Conservation (phyloP, 1,140 invertebrate genomes). For the Trachymyrmex cornetzi region DNA sequence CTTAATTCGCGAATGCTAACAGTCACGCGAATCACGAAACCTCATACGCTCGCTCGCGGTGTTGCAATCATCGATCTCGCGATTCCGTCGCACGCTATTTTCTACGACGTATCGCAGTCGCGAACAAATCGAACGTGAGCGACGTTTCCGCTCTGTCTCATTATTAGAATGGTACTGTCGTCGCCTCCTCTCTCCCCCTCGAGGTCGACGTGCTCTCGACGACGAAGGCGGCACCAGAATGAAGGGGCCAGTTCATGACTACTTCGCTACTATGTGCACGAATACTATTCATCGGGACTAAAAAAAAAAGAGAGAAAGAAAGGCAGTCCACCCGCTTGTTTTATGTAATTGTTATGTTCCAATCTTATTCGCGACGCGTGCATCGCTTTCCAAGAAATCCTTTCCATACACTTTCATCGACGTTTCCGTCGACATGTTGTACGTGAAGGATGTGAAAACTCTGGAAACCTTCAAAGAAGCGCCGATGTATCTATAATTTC, state of each 20-base stretch:
- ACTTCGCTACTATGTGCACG: constrained; percentile 1
- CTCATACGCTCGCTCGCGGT: neutral
- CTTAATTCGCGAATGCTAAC: constrained; percentile 24
- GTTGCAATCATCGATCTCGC: constrained; percentile 31
- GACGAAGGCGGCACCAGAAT: neutral
- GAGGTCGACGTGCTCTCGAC: constrained; percentile 63
- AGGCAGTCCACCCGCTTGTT: constrained; percentile 49
- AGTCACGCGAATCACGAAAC: constrained; percentile 31
- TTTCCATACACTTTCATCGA: constrained; percentile 22
- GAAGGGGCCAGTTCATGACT: neutral
- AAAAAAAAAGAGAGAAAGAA: neutral
- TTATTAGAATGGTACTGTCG: constrained; percentile 56
- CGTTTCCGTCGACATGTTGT: constrained; percentile 7
- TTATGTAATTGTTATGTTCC: constrained; percentile 62
- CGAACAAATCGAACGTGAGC: constrained; percentile 55
- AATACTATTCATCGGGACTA: constrained; percentile 25
- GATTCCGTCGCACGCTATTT: constrained; percentile 35
- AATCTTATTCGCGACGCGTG: constrained; percentile 62
- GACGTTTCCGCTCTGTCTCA: constrained; percentile 53
- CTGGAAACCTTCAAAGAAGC: neutral
- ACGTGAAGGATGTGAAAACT: neutral
- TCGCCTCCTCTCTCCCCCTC: neutral
- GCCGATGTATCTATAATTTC: neutral
- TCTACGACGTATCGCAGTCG: neutral
- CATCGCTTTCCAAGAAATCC: constrained; percentile 53